Evolutionary conservation across 2,113 vertebrate species (phyloP).

Genomic region (Gila orcuttii): DNA sequence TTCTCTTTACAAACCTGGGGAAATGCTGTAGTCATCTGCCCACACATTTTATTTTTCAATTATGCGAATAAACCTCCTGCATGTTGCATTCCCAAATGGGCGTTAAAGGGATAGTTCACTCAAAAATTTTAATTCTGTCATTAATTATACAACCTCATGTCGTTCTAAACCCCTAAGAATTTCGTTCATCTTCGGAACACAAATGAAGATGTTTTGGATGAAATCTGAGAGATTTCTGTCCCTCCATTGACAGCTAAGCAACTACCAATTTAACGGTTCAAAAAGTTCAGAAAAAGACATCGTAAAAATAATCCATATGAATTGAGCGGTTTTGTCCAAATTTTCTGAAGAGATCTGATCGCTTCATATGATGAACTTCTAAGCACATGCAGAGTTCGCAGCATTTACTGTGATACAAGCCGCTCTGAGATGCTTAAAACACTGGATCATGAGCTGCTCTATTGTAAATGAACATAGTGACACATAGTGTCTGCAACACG

Average conservation of each 20-base stretch:
- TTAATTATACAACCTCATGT: too few relatives aligned
- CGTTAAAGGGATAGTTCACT: not conserved
- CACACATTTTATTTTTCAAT: not conserved
- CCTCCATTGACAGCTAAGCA: too few relatives aligned
- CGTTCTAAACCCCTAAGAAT: too few relatives aligned
- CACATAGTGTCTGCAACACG: not conserved
- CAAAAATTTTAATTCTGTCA: too few relatives aligned
- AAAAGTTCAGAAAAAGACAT: too few relatives aligned
- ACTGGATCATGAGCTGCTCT: not conserved
- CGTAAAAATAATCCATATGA: too few relatives aligned
- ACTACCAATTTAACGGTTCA: too few relatives aligned
- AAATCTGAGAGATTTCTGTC: too few relatives aligned
- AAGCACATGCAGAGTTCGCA: not conserved
- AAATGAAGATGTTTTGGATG: too few relatives aligned
- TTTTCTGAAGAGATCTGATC: too few relatives aligned
- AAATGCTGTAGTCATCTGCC: not conserved
- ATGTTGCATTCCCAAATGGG: not conserved
- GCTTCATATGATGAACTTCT: not conserved
- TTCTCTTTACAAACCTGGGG: not conserved
- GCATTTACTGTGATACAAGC: not conserved
- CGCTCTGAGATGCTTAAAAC: not conserved
- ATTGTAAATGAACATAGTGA: not conserved
- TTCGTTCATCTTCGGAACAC: too few relatives aligned
- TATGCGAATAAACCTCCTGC: not conserved
- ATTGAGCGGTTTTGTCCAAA: too few relatives aligned